A percentile compares a stretch with the other conserved stretches of the same genome.
These are phyloP conservation scores for Hesperophylax magnus DNA, from an alignment of 1,140 invertebrate genomes.

Conservation along the genomic window DNA sequence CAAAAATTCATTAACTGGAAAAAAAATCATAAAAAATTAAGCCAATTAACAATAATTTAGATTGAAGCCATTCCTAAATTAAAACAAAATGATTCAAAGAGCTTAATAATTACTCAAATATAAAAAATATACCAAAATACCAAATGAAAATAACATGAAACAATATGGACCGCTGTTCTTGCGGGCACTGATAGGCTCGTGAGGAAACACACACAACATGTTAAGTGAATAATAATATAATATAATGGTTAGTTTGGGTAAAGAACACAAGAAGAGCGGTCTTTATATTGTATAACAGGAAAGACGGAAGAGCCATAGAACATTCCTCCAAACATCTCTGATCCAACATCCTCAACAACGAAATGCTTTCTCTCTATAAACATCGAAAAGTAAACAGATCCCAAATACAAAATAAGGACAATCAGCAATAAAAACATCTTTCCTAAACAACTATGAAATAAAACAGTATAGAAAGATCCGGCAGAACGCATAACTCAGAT, in stretches of 20 bases:
- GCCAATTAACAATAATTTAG: constrained; percentile 48
- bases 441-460: constrained; percentile 48
- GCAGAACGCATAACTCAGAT: constrained; percentile 44
- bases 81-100: constrained; percentile 40
- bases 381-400: constrained; percentile 40
- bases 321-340: constrained; percentile 36
- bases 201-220: neutral
- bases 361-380: constrained; percentile 42
- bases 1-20: constrained; percentile 37
- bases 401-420: constrained; percentile 46
- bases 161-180: constrained; percentile 19
- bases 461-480: constrained; percentile 49
- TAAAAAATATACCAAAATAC: constrained; percentile 22
- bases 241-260: neutral
- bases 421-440: constrained; percentile 44
- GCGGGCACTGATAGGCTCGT: neutral
- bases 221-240: too few relatives aligned
- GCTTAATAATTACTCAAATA: constrained; percentile 21
- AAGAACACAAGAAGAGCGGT: constrained; percentile 11
- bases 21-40: constrained; percentile 41
- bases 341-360: constrained; percentile 32
- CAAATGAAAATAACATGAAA: constrained; percentile 36
- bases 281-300: constrained; percentile 1
- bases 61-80: constrained; percentile 54
- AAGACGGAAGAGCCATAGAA: constrained; percentile 34